phyloP scores from a whole-genome alignment of 2,888 invertebrate genomes.

The Alloplasta piceator region DNA sequence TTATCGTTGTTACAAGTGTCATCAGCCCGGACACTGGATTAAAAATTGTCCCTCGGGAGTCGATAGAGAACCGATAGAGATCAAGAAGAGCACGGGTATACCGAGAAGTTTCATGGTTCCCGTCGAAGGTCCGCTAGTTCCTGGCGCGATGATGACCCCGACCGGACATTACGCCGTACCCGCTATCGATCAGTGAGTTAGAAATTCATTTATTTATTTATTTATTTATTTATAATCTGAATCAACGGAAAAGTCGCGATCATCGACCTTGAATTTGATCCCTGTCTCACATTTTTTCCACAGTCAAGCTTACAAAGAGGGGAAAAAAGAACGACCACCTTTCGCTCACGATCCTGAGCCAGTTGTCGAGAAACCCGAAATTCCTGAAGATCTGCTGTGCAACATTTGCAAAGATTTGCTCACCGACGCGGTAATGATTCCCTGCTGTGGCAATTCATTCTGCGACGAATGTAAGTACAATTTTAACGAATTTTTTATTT shows the following conservation, averaged over 20 bases:
- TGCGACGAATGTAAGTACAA: conserved; percentile 97
- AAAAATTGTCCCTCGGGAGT: conserved; percentile 94
- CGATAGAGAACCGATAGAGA: conserved; percentile 88
- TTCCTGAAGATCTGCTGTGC: conserved; percentile 96
- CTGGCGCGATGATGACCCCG: conserved; percentile 96
- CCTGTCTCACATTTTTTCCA: background rate
- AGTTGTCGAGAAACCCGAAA: conserved; percentile 86
- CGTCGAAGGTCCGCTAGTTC: conserved; percentile 94
- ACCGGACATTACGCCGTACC: conserved; percentile 95
- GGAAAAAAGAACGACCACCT: conserved; percentile 88
- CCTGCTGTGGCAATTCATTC: conserved; percentile 99
- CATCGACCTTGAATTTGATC: no score
- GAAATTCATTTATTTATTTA: background rate
- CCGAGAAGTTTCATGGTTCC: conserved; percentile 98
- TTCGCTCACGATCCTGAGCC: conserved; percentile 86
- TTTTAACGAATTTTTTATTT: no score
- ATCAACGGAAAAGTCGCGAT: no score
- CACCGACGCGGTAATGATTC: conserved; percentile 98
- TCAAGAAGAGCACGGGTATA: conserved; percentile 98
- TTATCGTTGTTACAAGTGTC: conserved; percentile 97
- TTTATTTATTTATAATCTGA: background rate
- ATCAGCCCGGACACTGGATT: conserved; percentile 98
- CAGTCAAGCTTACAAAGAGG: conserved; percentile 92
- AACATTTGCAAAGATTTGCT: conserved; percentile 96
- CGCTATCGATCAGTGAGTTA: conserved; percentile 92